These are phyloP conservation scores for Mimumesa dahlbomi DNA, from an alignment of 2,888 invertebrate genomes.

Conservation along the genomic window DNA sequence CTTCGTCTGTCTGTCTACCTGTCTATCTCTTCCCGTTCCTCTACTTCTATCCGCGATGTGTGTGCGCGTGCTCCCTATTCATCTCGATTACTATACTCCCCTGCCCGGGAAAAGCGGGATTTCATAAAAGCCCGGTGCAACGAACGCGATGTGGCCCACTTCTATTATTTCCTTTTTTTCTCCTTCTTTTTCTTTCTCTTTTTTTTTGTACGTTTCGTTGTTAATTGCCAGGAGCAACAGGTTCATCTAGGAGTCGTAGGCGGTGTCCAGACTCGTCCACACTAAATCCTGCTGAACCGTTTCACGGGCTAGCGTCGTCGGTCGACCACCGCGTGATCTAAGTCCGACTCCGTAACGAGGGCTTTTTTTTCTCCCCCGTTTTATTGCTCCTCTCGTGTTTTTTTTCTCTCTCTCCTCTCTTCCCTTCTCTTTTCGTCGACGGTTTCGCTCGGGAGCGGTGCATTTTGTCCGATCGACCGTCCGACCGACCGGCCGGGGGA, in stretches of 20 bases:
- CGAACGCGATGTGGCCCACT: conserved; percentile 42
- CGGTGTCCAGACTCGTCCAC: conserved; percentile 7
- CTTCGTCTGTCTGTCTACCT: conserved; percentile 7
- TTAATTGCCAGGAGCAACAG: conserved; percentile 64
- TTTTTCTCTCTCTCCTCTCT: conserved; percentile 1
- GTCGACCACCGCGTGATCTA: too few relatives aligned
- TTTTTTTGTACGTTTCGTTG: conserved; percentile 38
- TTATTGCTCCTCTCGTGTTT: not conserved
- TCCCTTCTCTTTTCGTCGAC: too few relatives aligned
- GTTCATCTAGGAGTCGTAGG: conserved; percentile 49
- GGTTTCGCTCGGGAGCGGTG: conserved; percentile 4
- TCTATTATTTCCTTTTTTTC: conserved; percentile 42
- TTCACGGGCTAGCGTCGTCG: too few relatives aligned
- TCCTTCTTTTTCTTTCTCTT: conserved; percentile 14
- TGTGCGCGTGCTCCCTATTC: conserved; percentile 39
- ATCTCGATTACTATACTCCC: conserved; percentile 40
- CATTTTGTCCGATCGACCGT: too few relatives aligned
- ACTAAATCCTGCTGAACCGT: conserved; percentile 22
- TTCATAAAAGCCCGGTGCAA: conserved; percentile 45
- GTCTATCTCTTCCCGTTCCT: conserved; percentile 4
- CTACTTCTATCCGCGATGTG: conserved; percentile 2
- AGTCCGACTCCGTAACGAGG: not conserved
- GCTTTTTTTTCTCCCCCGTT: too few relatives aligned
- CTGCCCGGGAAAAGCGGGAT: conserved; percentile 24
- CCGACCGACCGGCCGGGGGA: not conserved